Evolutionary conservation across 2,797 vertebrate species (phyloP).

Genomic region (Peromyscus nudipes): DNA sequence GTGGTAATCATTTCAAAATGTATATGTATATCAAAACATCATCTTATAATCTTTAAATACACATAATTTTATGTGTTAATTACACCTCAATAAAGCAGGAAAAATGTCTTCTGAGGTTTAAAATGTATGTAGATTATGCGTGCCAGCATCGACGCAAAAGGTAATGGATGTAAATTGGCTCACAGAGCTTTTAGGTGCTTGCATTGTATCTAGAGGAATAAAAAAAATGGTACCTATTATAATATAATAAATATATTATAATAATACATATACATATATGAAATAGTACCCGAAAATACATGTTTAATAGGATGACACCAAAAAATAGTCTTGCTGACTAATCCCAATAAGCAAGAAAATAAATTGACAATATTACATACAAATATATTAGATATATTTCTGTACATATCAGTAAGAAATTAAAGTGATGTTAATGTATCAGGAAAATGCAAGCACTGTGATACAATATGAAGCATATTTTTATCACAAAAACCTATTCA

Average conservation of each 20-base stretch:
- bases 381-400: background rate
- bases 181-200: background rate
- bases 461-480: no score
- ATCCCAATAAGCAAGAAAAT: background rate
- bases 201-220: background rate
- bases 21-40: background rate
- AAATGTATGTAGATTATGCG: background rate
- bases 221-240: background rate
- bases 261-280: no score
- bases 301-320: background rate
- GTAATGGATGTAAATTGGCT: background rate
- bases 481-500: background rate
- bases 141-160: background rate
- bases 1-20: slow-evolving; percentile 24
- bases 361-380: background rate
- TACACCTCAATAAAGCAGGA: background rate
- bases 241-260: no score
- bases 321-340: background rate
- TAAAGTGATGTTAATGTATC: background rate
- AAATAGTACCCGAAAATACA: background rate
- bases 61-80: slow-evolving; percentile 26
- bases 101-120: background rate
- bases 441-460: background rate
- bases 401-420: background rate
- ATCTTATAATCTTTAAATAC: slow-evolving; percentile 40